Evolutionary conservation across 2,797 vertebrate species (phyloP).

Genomic region (Crocidura indochinensis): DNA sequence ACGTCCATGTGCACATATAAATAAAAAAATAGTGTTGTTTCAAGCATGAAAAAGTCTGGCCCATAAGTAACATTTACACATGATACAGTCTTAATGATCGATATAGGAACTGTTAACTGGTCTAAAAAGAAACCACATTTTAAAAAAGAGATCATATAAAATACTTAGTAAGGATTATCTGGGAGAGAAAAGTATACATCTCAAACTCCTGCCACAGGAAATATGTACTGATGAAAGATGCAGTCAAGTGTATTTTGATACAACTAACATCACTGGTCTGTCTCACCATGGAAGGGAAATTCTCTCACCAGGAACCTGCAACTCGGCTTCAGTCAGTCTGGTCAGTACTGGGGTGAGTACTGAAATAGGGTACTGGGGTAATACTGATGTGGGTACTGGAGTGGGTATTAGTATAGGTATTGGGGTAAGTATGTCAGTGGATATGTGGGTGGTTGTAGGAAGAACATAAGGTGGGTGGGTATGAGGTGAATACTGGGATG

Average conservation of each 20-base stretch:
- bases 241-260: conserved; percentile 38
- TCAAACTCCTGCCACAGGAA: conserved; percentile 60
- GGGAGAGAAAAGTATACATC: conserved; percentile 58
- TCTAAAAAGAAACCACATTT: conserved; percentile 52
- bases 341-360: neutral
- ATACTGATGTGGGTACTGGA: neutral
- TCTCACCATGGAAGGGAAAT: neutral
- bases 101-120: no score
- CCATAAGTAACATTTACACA: no score
- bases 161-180: conserved; percentile 70
- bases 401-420: no score
- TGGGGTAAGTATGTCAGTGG: no score
- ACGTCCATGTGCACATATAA: no score
- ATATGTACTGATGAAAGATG: conserved; percentile 52
- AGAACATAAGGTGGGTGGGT: no score
- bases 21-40: no score
- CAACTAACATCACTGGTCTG: neutral
- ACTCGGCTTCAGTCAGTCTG: conserved; percentile 21
- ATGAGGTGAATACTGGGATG: no score
- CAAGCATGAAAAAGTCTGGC: no score
- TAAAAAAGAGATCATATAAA: neutral
- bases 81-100: no score
- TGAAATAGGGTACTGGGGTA: neutral
- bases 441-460: no score
- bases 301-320: neutral